phyloP scores from a whole-genome alignment of 1,140 invertebrate genomes.

The Cotesia chilonis region DNA sequence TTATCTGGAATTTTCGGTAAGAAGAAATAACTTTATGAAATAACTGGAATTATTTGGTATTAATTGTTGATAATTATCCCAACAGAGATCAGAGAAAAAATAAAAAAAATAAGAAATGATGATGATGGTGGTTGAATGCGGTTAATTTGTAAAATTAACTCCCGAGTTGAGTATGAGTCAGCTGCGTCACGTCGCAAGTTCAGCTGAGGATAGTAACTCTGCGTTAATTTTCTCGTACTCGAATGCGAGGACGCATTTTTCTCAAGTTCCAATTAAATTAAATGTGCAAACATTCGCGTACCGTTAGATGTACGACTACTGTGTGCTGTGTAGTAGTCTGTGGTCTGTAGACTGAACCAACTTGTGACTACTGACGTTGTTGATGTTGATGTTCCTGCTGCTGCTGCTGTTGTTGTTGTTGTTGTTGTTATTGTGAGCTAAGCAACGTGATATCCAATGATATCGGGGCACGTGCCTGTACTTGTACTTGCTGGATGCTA shows the following conservation, averaged over 20 bases:
- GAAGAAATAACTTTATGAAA: no score
- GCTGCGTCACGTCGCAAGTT: neutral
- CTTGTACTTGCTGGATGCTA: neutral
- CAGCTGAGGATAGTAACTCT: no score
- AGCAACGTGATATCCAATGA: neutral
- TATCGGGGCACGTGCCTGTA: slow-evolving; percentile 13
- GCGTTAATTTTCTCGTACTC: neutral
- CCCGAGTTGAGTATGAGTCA: no score
- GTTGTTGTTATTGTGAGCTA: neutral
- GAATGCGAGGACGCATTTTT: neutral
- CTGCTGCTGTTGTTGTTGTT: no score
- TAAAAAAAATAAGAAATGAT: no score
- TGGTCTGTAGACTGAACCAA: no score
- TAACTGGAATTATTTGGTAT: no score
- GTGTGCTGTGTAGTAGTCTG: no score
- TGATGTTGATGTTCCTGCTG: no score
- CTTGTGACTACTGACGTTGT: no score
- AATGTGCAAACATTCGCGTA: slow-evolving; percentile 14
- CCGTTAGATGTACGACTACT: neutral
- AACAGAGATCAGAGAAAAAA: no score
- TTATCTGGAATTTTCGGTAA: no score
- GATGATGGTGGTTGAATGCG: neutral
- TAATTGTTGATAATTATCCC: neutral
- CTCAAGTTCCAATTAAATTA: neutral
- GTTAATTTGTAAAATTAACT: neutral